Evolutionary conservation across 2,888 invertebrate species (phyloP).

Genomic region (Idaea biselata): DNA sequence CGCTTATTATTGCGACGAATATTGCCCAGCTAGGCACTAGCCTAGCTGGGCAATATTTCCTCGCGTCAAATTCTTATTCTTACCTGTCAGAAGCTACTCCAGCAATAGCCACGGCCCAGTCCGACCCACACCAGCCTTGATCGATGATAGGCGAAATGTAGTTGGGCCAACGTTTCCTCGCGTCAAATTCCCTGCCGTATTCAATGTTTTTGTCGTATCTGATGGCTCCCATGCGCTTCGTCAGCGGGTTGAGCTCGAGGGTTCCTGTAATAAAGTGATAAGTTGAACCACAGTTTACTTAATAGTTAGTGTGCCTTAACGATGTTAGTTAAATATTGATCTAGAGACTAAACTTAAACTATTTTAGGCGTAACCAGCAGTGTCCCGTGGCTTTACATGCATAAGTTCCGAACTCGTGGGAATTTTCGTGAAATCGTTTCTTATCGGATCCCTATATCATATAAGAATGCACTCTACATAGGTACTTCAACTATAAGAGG

Average conservation of each 20-base stretch:
- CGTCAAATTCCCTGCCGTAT: slow-evolving; percentile 88
- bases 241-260: slow-evolving; percentile 69
- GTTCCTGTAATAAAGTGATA: slow-evolving; percentile 62
- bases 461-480: too few relatives aligned
- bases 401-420: too few relatives aligned
- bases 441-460: too few relatives aligned
- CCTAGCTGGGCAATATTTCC: neutral
- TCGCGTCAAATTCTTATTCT: slow-evolving; percentile 10
- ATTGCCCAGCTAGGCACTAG: too few relatives aligned
- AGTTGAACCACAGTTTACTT: neutral
- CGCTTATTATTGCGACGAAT: too few relatives aligned
- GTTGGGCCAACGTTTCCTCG: slow-evolving; percentile 86
- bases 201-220: slow-evolving; percentile 79
- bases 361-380: too few relatives aligned
- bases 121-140: slow-evolving; percentile 92
- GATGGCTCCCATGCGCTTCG: slow-evolving; percentile 81
- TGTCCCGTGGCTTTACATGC: too few relatives aligned
- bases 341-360: too few relatives aligned
- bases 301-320: too few relatives aligned
- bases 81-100: slow-evolving; percentile 89
- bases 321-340: too few relatives aligned
- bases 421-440: too few relatives aligned
- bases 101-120: slow-evolving; percentile 95
- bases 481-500: too few relatives aligned
- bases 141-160: slow-evolving; percentile 86